Conservation (phyloP, 2,797 vertebrate genomes). For the Eulemur albifrons region DNA sequence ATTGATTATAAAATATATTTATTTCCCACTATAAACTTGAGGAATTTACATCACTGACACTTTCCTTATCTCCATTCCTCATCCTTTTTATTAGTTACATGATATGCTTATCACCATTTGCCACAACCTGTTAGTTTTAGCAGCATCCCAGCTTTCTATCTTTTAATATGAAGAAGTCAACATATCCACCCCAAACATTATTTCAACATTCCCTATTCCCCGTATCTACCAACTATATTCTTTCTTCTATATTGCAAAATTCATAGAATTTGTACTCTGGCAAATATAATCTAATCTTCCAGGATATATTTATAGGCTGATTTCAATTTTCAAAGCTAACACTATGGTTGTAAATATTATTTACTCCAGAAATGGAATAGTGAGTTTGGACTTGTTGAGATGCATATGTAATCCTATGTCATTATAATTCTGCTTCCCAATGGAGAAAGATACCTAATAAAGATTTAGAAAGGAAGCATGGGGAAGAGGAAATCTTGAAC, state of each 20-base stretch:
- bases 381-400: not conserved
- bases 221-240: not conserved
- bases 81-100: not conserved
- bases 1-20: not conserved
- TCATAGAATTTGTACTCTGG: not conserved
- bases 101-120: not conserved
- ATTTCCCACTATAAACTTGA: not conserved
- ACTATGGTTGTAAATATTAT: not conserved
- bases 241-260: not conserved
- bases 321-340: not conserved
- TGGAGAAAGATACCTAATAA: not conserved
- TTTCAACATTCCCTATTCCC: not conserved
- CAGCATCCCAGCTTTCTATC: not conserved
- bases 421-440: not conserved
- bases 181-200: not conserved
- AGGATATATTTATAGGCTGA: not conserved
- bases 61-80: not conserved
- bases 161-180: not conserved
- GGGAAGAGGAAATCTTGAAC: not conserved
- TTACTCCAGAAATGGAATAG: not conserved
- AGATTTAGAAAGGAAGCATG: not conserved
- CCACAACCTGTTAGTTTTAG: not conserved
- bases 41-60: not conserved
- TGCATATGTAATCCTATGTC: not conserved
- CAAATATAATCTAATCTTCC: not conserved